phyloP scores from a whole-genome alignment of 2,113 vertebrate genomes.

The Nasalis larvatus region DNA sequence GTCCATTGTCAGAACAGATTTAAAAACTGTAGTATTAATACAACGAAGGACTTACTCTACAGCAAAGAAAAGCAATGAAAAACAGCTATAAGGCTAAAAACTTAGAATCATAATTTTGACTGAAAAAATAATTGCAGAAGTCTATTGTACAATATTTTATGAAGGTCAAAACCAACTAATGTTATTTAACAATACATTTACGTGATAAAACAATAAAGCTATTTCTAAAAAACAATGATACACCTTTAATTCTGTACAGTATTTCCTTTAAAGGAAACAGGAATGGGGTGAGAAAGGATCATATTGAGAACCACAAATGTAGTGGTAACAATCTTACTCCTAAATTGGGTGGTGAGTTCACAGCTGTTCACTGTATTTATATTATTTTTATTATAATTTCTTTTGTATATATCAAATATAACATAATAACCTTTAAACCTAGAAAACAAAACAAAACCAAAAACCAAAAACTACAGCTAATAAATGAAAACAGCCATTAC shows the following conservation, averaged over 20 bases:
- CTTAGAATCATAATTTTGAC: neutral
- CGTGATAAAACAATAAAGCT: neutral
- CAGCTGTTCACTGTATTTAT: neutral
- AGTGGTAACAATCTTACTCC: neutral
- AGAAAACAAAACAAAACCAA: neutral
- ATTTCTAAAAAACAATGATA: neutral
- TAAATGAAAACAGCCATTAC: neutral
- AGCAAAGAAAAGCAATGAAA: neutral
- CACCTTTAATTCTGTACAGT: neutral
- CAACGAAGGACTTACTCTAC: neutral
- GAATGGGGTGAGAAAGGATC: neutral
- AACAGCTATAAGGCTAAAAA: neutral
- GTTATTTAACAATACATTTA: neutral
- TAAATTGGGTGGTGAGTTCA: neutral
- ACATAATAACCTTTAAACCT: neutral
- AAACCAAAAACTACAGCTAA: neutral
- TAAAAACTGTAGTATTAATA: neutral
- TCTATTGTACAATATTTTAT: constrained; percentile 1
- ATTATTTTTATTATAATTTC: neutral
- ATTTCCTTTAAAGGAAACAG: neutral
- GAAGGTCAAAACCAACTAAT: neutral
- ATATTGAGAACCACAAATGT: neutral
- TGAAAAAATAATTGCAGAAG: neutral
- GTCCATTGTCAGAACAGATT: neutral
- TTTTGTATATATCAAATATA: neutral